Percentiles rank a stretch among this genome's conserved stretches.
Conservation (phyloP, 2,113 vertebrate genomes). For the Nothoprocta perdicaria region DNA sequence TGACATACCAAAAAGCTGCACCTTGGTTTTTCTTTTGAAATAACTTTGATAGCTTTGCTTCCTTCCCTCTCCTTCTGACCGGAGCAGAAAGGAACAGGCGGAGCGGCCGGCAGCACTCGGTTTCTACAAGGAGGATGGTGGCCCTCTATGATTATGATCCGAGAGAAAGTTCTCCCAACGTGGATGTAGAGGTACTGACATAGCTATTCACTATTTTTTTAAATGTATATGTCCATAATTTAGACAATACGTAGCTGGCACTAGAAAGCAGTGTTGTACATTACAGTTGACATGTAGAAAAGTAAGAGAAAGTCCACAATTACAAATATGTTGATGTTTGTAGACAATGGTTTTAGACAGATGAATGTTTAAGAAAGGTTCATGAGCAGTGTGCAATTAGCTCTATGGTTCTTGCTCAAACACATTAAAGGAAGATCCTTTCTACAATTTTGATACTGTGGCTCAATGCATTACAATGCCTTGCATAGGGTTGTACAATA, state of each 20-base stretch:
- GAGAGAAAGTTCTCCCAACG: constrained; percentile 94
- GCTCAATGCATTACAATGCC: accelerated
- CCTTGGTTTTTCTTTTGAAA: not conserved
- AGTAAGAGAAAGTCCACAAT: too few relatives aligned
- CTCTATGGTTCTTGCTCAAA: not conserved
- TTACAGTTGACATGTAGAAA: too few relatives aligned
- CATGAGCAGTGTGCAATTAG: not conserved
- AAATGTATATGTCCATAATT: accelerated
- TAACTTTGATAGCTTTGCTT: not conserved
- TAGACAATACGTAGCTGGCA: accelerated
- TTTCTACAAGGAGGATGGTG: constrained; percentile 89
- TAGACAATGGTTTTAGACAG: accelerated
- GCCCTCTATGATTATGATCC: constrained; percentile 96
- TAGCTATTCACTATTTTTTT: accelerated
- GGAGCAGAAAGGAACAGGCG: constrained; percentile 87
- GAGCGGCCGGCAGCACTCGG: constrained; percentile 77
- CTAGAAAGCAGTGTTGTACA: accelerated
- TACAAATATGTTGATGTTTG: not conserved
- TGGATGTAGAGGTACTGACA: constrained; percentile 91
- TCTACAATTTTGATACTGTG: not conserved
- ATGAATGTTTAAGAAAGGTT: accelerated
- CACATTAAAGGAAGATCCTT: not conserved
- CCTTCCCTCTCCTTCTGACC: not conserved
- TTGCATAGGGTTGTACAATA: not conserved
- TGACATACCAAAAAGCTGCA: not conserved